A percentile compares a stretch with the other conserved stretches of the same genome.
phyloP scores from a whole-genome alignment of 2,888 invertebrate species.

The Cancer borealis region DNA sequence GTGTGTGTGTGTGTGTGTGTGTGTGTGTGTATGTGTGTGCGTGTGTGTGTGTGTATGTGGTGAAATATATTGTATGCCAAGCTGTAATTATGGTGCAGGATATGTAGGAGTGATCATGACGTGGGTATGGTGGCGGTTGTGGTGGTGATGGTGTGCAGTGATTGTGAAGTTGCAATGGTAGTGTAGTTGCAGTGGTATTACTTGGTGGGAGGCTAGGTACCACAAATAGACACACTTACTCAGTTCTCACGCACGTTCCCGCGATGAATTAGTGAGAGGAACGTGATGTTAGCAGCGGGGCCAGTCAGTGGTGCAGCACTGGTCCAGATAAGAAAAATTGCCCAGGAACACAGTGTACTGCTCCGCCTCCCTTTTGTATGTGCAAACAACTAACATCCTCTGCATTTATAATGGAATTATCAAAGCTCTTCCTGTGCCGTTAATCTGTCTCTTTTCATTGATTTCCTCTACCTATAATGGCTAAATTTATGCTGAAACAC shows the following conservation, averaged over 20 bases:
- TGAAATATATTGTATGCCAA: not conserved
- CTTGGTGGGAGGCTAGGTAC: not conserved
- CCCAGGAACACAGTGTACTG: not conserved
- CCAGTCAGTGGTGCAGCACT: not conserved
- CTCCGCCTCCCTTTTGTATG: not conserved
- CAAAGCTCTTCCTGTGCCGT: not conserved
- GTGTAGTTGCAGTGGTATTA: not conserved
- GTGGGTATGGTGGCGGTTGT: not conserved
- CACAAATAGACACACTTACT: conserved; percentile 14
- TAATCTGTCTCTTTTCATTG: too few species aligned
- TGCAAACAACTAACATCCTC: not conserved
- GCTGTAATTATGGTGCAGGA: not conserved
- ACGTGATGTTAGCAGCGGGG: not conserved
- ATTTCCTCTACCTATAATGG: too few species aligned
- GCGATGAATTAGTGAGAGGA: not conserved
- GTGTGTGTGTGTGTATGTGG: not conserved
- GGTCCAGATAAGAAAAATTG: not conserved
- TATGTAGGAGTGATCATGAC: not conserved
- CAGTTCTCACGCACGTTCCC: conserved; percentile 27
- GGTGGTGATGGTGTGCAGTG: not conserved
- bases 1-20: not conserved
- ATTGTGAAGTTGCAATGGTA: not conserved
- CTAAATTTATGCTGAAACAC: too few species aligned
- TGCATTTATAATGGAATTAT: not conserved
- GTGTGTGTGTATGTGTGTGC: not conserved